A percentile compares a stretch with the other conserved stretches of the same genome.
These are phyloP conservation scores for Volucella zonaria DNA, from an alignment of 2,888 invertebrate species.

Conservation along the genomic window DNA sequence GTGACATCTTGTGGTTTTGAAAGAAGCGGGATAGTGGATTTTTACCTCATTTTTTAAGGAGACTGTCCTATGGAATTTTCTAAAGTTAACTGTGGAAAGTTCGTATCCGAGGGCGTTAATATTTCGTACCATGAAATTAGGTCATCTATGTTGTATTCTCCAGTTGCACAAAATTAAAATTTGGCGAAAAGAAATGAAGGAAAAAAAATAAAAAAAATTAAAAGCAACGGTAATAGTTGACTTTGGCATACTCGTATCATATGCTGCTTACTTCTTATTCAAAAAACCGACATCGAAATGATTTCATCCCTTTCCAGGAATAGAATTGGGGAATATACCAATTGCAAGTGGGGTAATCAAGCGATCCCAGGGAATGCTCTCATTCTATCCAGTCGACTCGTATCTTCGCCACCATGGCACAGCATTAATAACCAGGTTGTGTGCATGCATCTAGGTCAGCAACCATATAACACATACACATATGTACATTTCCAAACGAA, in stretches of 20 bases:
- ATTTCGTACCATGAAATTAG: conserved; percentile 54
- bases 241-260: conserved; percentile 40
- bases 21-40: conserved; percentile 9
- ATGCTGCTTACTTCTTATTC: conserved; percentile 32
- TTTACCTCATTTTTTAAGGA: not conserved
- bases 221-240: conserved; percentile 52
- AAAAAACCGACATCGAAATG: conserved; percentile 58
- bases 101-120: conserved; percentile 54
- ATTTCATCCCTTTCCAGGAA: conserved; percentile 22
- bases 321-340: conserved; percentile 8
- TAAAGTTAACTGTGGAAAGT: conserved; percentile 47
- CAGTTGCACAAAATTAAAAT: conserved; percentile 54
- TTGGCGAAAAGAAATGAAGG: not conserved
- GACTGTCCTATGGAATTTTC: conserved; percentile 12
- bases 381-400: conserved; percentile 62
- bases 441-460: conserved; percentile 71
- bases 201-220: too few species aligned
- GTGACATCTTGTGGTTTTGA: conserved; percentile 42
- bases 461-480: conserved; percentile 59
- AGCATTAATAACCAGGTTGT: conserved; percentile 70
- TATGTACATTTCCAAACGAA: conserved; percentile 6
- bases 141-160: conserved; percentile 66
- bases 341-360: conserved; percentile 70
- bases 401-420: conserved; percentile 62
- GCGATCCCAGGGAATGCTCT: conserved; percentile 72